Percentiles rank a stretch among this genome's conserved stretches.
Conservation (phyloP, 2,797 vertebrate genomes). For the Balearica regulorum region DNA sequence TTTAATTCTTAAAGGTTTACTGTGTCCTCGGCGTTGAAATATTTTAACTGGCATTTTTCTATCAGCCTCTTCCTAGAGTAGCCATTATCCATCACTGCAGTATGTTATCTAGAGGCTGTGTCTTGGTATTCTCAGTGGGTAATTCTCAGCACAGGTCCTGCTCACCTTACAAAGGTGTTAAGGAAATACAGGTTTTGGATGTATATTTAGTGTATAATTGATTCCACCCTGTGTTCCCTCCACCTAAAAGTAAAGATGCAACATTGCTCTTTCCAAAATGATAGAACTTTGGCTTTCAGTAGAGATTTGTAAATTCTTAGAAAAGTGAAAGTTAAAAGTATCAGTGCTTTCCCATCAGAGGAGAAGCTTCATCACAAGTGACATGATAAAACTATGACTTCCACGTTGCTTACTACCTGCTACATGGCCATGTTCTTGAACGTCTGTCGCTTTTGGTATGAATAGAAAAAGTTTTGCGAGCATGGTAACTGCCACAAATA, state of each 20-base stretch:
- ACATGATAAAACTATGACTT: background rate
- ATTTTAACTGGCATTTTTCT: slow-evolving; percentile 11
- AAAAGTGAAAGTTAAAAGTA: background rate
- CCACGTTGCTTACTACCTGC: background rate
- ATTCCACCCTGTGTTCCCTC: background rate
- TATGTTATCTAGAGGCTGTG: background rate
- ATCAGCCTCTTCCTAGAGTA: background rate
- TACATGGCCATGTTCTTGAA: background rate
- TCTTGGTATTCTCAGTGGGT: background rate
- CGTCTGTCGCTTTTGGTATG: background rate
- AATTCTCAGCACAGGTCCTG: background rate
- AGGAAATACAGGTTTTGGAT: background rate
- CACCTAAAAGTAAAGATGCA: background rate
- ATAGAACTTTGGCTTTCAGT: background rate
- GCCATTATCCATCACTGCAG: background rate
- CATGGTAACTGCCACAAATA: background rate
- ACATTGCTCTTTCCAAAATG: background rate
- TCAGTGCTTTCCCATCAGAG: background rate
- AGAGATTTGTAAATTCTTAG: background rate
- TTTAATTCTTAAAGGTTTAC: background rate
- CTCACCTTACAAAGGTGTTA: background rate
- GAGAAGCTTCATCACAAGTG: background rate
- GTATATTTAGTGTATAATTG: background rate
- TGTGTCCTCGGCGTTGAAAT: background rate
- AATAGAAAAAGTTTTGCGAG: background rate